Conservation (phyloP, 2,113 vertebrate genomes). For the Colaptes auratus region DNA sequence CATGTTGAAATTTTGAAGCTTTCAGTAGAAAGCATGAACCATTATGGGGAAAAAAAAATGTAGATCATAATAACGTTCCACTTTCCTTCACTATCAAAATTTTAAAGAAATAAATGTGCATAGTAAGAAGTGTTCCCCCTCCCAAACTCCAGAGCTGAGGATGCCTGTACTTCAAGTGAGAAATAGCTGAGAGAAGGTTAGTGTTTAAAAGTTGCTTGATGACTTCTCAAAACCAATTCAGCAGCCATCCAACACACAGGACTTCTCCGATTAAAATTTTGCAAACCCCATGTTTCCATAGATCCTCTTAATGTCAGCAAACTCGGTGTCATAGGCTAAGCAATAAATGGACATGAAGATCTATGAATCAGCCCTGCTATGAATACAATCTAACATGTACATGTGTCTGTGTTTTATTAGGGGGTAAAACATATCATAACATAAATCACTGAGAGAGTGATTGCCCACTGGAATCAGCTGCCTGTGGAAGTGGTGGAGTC, state of each 20-base stretch:
- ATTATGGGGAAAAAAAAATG: not conserved
- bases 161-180: not conserved
- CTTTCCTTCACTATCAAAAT: not conserved
- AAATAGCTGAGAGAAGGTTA: not conserved
- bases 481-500: too few species aligned
- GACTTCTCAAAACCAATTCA: not conserved
- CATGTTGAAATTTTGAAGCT: not conserved
- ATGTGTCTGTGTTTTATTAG: not conserved
- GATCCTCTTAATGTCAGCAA: not conserved
- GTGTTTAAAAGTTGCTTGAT: not conserved
- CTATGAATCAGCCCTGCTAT: constrained; percentile 13
- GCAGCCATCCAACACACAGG: not conserved
- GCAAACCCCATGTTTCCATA: not conserved
- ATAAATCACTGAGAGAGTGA: too few species aligned
- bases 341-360: not conserved
- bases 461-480: too few species aligned
- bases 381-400: not conserved
- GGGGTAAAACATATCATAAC: not conserved
- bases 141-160: not conserved
- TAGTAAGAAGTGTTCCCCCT: not conserved
- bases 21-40: not conserved
- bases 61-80: not conserved
- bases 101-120: not conserved
- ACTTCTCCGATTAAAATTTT: not conserved
- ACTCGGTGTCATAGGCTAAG: not conserved